Evolutionary conservation across 35 echinoderm and acorn worm genomes (phyloP).

Genomic region (Heliocidaris tuberculata): DNA sequence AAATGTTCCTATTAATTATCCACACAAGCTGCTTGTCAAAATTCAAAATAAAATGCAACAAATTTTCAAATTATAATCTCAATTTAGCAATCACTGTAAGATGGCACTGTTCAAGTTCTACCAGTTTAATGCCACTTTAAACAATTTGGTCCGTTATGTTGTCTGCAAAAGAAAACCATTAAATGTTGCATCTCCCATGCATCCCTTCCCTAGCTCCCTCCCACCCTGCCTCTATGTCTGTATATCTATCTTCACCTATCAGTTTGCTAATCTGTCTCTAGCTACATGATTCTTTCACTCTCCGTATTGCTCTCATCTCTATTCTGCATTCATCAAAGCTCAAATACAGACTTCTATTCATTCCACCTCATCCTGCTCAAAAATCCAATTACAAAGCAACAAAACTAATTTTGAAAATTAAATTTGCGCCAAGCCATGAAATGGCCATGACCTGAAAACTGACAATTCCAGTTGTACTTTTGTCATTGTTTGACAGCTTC

Average conservation of each 20-base stretch:
- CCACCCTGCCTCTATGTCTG: neutral
- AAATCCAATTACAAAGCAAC: neutral
- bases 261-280: neutral
- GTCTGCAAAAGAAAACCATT: no score
- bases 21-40: no score
- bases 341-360: neutral
- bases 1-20: no score
- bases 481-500: neutral
- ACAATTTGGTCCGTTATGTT: no score
- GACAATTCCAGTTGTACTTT: neutral
- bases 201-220: neutral
- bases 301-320: neutral
- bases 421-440: neutral
- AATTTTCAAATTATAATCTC: no score
- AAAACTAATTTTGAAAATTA: slow-evolving; percentile 12
- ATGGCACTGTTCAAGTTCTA: no score
- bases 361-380: neutral
- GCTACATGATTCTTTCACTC: neutral
- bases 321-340: neutral
- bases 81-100: no score
- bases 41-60: no score
- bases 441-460: neutral
- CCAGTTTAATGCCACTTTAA: no score
- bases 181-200: no score
- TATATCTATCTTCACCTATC: neutral